Conservation (phyloP, 2,888 invertebrate species). For the Xanthorhoe designata region DNA sequence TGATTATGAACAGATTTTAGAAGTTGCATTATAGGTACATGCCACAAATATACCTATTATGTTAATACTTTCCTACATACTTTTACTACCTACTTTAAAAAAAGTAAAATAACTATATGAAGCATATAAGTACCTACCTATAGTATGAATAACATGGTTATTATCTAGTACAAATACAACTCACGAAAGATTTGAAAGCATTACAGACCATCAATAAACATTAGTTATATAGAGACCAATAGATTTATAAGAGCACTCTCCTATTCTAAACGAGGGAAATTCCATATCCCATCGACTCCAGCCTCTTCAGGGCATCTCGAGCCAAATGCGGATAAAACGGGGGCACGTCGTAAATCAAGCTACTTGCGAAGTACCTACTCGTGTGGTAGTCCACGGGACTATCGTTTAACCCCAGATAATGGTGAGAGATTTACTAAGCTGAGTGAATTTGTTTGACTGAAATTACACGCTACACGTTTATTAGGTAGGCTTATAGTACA, state of each 20-base stretch:
- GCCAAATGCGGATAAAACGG: constrained; percentile 42
- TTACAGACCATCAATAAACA: neutral
- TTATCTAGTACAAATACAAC: no score
- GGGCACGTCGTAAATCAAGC: constrained; percentile 66
- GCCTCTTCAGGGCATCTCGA: constrained; percentile 27
- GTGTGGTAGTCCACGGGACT: constrained; percentile 25
- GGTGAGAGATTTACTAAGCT: neutral
- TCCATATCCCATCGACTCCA: constrained; percentile 36
- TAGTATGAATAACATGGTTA: no score
- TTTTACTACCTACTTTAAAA: no score
- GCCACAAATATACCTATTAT: no score
- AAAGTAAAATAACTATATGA: no score
- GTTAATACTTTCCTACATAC: no score
- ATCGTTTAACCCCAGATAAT: neutral
- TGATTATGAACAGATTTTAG: no score
- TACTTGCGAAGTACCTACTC: constrained; percentile 44
- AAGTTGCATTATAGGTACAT: no score
- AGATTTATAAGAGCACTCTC: neutral
- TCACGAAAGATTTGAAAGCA: neutral
- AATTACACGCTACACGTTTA: no score
- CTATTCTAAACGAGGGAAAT: constrained; percentile 31
- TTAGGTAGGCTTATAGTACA: no score
- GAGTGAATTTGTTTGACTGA: no score
- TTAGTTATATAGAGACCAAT: neutral
- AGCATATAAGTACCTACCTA: no score